Evolutionary conservation across 2,797 vertebrate genomes (phyloP).

Genomic region (Liasis olivaceus): DNA sequence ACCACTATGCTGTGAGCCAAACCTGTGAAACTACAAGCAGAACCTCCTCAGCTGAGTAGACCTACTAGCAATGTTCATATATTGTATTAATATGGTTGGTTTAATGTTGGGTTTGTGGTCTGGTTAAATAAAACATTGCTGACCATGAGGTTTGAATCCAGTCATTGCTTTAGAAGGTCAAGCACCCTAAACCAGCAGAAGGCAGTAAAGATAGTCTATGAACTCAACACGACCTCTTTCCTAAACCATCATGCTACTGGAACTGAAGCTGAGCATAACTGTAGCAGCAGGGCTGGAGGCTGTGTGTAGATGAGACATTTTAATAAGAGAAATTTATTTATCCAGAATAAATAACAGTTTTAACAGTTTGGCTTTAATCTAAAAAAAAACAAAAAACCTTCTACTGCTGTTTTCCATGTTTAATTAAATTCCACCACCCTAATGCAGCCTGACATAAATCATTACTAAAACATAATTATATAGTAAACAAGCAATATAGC

Average conservation of each 20-base stretch:
- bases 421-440: constrained; percentile 36
- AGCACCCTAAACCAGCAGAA: neutral
- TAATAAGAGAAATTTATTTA: constrained; percentile 31
- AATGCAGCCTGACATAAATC: constrained; percentile 32
- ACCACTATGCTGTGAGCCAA: no score
- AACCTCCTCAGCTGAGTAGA: no score
- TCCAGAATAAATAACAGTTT: neutral
- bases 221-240: neutral
- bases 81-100: neutral
- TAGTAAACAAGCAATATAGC: constrained; percentile 30
- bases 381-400: neutral
- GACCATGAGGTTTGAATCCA: neutral
- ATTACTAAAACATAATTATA: constrained; percentile 44
- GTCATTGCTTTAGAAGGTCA: neutral
- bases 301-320: neutral
- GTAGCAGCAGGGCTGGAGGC: neutral
- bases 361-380: neutral
- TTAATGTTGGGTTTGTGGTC: neutral
- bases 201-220: neutral
- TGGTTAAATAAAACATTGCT: neutral
- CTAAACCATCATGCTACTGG: neutral
- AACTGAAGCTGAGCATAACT: neutral
- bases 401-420: constrained; percentile 18
- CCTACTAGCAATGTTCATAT: neutral
- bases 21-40: no score